Percentiles rank a stretch among this genome's conserved stretches.
phyloP scores from a whole-genome alignment of 2,797 vertebrate species.

The Todus mexicanus region DNA sequence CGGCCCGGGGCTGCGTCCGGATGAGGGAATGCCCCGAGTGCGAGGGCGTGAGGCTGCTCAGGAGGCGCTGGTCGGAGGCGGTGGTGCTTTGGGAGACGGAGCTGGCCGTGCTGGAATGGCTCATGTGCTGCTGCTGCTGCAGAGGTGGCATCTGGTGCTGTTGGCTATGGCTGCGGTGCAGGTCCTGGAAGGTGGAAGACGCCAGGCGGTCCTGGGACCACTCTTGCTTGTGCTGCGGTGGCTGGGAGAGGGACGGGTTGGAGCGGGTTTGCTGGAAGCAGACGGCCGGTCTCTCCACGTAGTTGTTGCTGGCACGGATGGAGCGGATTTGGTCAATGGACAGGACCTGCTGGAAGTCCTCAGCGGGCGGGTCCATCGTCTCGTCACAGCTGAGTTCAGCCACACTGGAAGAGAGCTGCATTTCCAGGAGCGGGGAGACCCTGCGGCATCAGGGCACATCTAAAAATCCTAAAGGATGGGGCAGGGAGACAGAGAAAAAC shows the following conservation, averaged over 20 bases:
- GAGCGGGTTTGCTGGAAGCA: slow-evolving; percentile 78
- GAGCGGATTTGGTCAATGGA: slow-evolving; percentile 93
- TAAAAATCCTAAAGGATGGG: slow-evolving; percentile 73
- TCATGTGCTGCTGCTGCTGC: slow-evolving; percentile 83
- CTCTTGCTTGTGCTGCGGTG: slow-evolving; percentile 71
- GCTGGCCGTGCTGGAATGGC: slow-evolving; percentile 93
- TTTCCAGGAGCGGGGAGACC: slow-evolving; percentile 47
- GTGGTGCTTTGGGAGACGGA: slow-evolving; percentile 90
- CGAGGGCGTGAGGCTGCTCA: slow-evolving; percentile 84
- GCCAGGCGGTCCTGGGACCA: slow-evolving; percentile 76
- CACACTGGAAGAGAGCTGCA: slow-evolving; percentile 70
- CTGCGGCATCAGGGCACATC: slow-evolving; percentile 86
- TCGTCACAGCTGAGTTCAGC: slow-evolving; percentile 68
- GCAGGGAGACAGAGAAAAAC: not conserved
- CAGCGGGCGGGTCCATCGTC: slow-evolving; percentile 80
- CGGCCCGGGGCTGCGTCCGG: slow-evolving; percentile 83
- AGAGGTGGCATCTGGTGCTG: slow-evolving; percentile 82
- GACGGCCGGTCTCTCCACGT: slow-evolving; percentile 87
- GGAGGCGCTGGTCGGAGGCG: slow-evolving; percentile 90
- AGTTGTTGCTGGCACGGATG: slow-evolving; percentile 94
- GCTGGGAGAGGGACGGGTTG: slow-evolving; percentile 80
- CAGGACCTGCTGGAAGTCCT: slow-evolving; percentile 90
- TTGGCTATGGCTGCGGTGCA: slow-evolving; percentile 87
- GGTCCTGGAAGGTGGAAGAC: slow-evolving; percentile 69
- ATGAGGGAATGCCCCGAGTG: slow-evolving; percentile 81